phyloP scores from a whole-genome alignment of 2,113 vertebrate genomes.

The Nettapus auritus region DNA sequence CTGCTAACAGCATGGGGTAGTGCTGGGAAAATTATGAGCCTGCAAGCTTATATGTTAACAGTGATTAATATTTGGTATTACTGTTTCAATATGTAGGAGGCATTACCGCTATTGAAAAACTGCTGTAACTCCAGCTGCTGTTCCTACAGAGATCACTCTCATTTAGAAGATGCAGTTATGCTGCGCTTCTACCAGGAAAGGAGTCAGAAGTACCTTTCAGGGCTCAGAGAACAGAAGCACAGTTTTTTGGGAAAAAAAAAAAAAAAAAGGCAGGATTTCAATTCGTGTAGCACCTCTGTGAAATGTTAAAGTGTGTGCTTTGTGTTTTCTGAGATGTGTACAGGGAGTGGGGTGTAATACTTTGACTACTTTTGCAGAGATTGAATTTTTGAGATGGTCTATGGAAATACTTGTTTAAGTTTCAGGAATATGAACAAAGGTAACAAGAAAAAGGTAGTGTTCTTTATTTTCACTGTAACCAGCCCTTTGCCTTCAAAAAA shows the following conservation, averaged over 20 bases:
- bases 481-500: not conserved
- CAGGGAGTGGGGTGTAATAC: not conserved
- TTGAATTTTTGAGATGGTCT: not conserved
- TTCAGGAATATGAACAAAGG: not conserved
- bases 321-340: not conserved
- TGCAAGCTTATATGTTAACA: constrained; percentile 59
- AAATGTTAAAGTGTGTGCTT: not conserved
- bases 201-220: not conserved
- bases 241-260: no score
- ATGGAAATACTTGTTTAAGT: not conserved
- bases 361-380: not conserved
- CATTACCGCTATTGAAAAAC: constrained; percentile 47
- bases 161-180: not conserved
- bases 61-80: constrained; percentile 73
- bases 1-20: constrained; percentile 61
- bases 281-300: accelerated
- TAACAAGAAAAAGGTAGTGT: not conserved
- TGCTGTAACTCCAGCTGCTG: constrained; percentile 21
- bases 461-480: not conserved
- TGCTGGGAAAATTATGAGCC: constrained; percentile 53
- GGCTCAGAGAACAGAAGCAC: not conserved
- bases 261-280: not conserved
- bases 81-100: constrained; percentile 57
- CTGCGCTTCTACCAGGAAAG: not conserved
- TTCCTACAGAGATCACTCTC: constrained; percentile 28